A percentile compares a stretch with the other conserved stretches of the same genome.
phyloP scores from a whole-genome alignment of 2,797 vertebrate genomes.

The Lutjanus argentimaculatus region DNA sequence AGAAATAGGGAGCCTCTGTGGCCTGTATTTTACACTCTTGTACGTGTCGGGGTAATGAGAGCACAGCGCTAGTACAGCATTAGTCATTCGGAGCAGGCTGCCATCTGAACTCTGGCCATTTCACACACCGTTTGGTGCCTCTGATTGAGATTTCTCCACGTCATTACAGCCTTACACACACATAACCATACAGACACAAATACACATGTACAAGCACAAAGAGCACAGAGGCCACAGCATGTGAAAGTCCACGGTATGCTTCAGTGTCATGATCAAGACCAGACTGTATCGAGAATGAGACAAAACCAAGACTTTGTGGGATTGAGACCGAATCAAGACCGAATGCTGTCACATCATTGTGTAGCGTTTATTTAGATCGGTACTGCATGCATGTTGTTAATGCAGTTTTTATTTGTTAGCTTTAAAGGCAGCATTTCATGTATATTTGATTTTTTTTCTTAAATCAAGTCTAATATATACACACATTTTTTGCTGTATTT shows the following conservation, averaged over 20 bases:
- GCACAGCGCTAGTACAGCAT: constrained; percentile 40
- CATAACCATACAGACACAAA: neutral
- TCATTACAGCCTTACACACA: constrained; percentile 47
- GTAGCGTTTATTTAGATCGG: too few relatives aligned
- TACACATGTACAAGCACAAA: neutral
- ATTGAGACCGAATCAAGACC: too few relatives aligned
- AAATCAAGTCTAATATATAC: too few relatives aligned
- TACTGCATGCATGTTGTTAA: too few relatives aligned
- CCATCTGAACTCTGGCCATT: constrained; percentile 69
- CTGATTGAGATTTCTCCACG: constrained; percentile 63
- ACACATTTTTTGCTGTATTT: too few relatives aligned
- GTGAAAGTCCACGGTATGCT: neutral
- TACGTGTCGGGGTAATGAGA: constrained; percentile 54
- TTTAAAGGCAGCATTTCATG: too few relatives aligned
- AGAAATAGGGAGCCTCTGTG: constrained; percentile 32
- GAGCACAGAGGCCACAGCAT: neutral
- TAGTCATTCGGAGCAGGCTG: constrained; percentile 64
- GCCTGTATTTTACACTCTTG: constrained; percentile 30
- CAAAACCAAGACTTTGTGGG: too few relatives aligned
- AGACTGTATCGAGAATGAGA: too few relatives aligned
- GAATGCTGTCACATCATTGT: too few relatives aligned
- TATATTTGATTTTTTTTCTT: too few relatives aligned
- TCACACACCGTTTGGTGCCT: constrained; percentile 70
- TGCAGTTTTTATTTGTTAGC: too few relatives aligned
- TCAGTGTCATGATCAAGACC: too few relatives aligned